Percentiles rank a stretch among this genome's conserved stretches.
Conservation (phyloP, 2,888 invertebrate genomes). For the Gymnosoma rotundatum region DNA sequence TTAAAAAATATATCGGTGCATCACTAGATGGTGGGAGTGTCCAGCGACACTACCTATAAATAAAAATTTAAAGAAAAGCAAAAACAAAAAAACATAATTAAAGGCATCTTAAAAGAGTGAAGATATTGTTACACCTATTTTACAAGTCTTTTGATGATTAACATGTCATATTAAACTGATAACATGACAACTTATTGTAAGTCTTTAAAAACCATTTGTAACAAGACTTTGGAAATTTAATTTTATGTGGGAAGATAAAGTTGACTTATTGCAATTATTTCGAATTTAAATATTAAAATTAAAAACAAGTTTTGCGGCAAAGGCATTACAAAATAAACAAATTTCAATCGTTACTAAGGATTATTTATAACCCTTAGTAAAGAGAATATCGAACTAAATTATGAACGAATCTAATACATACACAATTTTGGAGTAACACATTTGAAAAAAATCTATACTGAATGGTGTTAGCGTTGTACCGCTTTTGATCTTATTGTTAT, state of each 20-base stretch:
- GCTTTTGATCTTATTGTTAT: too few relatives aligned
- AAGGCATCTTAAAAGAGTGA: slow-evolving; percentile 14
- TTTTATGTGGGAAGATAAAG: not conserved
- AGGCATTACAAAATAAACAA: too few relatives aligned
- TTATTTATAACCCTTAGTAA: too few relatives aligned
- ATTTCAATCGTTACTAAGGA: too few relatives aligned
- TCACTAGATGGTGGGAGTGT: slow-evolving; percentile 56
- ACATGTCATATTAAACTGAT: slow-evolving; percentile 5
- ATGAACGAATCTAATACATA: too few relatives aligned
- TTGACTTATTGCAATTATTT: not conserved
- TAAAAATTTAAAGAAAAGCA: not conserved
- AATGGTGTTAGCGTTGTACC: too few relatives aligned
- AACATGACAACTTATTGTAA: slow-evolving; percentile 1
- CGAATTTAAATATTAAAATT: not conserved
- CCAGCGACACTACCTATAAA: slow-evolving; percentile 40
- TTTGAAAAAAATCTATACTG: too few relatives aligned
- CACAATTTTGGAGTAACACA: too few relatives aligned
- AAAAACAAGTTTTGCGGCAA: too few relatives aligned
- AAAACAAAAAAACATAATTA: not conserved
- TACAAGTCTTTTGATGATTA: slow-evolving; percentile 1
- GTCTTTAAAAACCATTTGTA: not conserved
- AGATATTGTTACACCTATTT: not conserved
- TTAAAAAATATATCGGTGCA: slow-evolving; percentile 47
- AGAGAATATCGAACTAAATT: too few relatives aligned
- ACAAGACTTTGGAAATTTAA: slow-evolving; percentile 1